Conservation (phyloP, 30 jellyfish, hydroid and myxozoan species). For the Pelagia noctiluca region DNA sequence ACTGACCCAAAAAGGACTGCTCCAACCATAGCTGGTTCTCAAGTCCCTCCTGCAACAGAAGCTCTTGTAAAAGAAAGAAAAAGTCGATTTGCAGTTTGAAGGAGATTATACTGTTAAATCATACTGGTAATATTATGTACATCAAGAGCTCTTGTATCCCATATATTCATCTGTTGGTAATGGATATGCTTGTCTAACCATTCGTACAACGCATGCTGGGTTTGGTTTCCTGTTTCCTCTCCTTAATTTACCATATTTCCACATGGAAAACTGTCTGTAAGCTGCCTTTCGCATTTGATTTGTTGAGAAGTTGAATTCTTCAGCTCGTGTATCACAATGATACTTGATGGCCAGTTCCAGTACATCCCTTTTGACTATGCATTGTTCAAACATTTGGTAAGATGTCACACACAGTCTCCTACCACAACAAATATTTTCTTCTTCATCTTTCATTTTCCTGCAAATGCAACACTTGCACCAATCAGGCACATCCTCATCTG, state of each 20-base stretch:
- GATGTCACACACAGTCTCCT: constrained; percentile 35
- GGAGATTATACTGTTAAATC: too few species aligned
- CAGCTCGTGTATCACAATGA: constrained; percentile 37
- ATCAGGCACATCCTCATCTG: constrained; percentile 22
- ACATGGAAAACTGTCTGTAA: constrained; percentile 42
- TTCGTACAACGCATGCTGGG: constrained; percentile 50
- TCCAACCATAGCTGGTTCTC: too few species aligned
- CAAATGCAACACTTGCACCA: too few species aligned
- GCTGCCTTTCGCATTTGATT: constrained; percentile 38
- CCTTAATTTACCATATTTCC: constrained; percentile 47
- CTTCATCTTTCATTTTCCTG: neutral
- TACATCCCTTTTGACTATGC: constrained; percentile 2
- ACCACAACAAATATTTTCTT: too few species aligned
- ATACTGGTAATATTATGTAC: too few species aligned
- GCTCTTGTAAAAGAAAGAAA: too few species aligned
- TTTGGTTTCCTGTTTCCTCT: constrained; percentile 27
- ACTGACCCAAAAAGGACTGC: too few species aligned
- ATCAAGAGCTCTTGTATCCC: constrained; percentile 40
- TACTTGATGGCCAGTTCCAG: neutral
- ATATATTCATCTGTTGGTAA: constrained; percentile 29
- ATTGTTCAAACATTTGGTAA: neutral
- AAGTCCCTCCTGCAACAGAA: too few species aligned
- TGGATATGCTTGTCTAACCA: constrained; percentile 48
- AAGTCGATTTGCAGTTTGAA: too few species aligned
- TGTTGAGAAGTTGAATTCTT: constrained; percentile 17